These are phyloP conservation scores for Drosophila ogumai DNA, from an alignment of 1,140 invertebrate genomes.

Conservation along the genomic window DNA sequence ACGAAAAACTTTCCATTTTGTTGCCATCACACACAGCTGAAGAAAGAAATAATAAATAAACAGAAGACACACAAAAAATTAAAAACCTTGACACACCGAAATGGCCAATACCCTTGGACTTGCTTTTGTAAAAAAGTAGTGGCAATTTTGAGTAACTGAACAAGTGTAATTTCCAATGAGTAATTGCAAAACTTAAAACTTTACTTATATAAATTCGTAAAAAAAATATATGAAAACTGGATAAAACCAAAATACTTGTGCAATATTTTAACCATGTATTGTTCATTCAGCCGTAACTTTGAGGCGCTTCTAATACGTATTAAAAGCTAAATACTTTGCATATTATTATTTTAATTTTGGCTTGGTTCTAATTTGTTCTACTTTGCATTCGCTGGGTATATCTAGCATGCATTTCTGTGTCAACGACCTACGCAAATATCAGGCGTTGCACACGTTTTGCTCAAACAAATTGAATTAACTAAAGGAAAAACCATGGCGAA, in stretches of 20 bases:
- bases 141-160: too few species aligned
- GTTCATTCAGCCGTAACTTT: not conserved
- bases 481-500: not conserved
- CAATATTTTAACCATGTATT: not conserved
- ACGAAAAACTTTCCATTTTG: constrained; percentile 53
- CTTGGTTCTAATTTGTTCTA: constrained; percentile 13
- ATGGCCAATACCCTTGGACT: constrained; percentile 24
- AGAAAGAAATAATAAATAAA: constrained; percentile 34
- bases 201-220: not conserved
- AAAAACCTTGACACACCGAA: constrained; percentile 24
- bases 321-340: constrained; percentile 8
- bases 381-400: not conserved
- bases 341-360: not conserved
- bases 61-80: constrained; percentile 5
- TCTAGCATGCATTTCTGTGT: constrained; percentile 17
- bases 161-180: not conserved
- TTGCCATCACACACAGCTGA: constrained; percentile 25
- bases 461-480: constrained; percentile 29
- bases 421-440: constrained; percentile 31
- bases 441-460: constrained; percentile 11
- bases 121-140: not conserved
- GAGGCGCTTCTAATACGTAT: not conserved
- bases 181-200: not conserved
- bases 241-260: not conserved
- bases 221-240: too few species aligned